phyloP scores from a whole-genome alignment of 2,113 vertebrate genomes.

The Hypanus sabinus region DNA sequence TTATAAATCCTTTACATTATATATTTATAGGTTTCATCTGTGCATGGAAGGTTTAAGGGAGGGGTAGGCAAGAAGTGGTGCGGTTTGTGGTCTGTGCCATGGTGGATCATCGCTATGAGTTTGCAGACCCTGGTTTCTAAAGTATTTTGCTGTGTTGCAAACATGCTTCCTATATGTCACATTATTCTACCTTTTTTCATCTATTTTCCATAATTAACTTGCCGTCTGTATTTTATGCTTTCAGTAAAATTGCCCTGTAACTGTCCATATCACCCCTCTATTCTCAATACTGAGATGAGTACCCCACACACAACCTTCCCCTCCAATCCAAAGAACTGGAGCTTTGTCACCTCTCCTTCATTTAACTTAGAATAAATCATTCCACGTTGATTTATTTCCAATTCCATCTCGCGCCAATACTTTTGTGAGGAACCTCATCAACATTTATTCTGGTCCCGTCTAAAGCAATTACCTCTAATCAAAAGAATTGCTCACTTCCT shows the following conservation, averaged over 20 bases:
- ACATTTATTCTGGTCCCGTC: not conserved
- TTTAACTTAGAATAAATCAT: too few relatives aligned
- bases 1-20: too few relatives aligned
- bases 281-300: not conserved
- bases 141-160: too few relatives aligned
- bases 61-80: too few relatives aligned
- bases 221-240: not conserved
- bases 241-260: not conserved
- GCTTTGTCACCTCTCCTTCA: not conserved
- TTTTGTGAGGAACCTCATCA: not conserved
- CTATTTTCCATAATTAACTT: not conserved
- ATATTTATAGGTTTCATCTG: too few relatives aligned
- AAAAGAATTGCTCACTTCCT: not conserved
- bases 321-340: not conserved
- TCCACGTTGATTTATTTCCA: not conserved
- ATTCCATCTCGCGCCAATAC: not conserved
- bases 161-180: too few relatives aligned
- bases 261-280: not conserved
- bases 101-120: not conserved
- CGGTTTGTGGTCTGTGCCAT: not conserved
- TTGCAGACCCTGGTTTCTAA: not conserved
- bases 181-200: not conserved
- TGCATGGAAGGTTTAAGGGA: too few relatives aligned
- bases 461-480: not conserved
- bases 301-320: not conserved